Conservation (phyloP, 2,888 invertebrate species). For the Artemia sp. region DNA sequence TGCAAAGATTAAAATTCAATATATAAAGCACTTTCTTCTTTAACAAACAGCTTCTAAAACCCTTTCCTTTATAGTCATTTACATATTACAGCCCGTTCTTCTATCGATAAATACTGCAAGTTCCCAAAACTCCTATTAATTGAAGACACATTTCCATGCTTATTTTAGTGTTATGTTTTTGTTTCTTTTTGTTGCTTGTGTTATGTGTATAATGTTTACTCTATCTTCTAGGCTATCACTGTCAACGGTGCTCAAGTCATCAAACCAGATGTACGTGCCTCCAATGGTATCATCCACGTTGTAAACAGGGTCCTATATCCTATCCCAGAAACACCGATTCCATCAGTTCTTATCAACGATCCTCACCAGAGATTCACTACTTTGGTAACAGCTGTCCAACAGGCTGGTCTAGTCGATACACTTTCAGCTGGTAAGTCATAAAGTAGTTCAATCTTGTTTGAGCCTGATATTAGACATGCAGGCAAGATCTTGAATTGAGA, state of each 20-base stretch:
- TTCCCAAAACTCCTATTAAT: too few species aligned
- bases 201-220: not conserved
- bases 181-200: not conserved
- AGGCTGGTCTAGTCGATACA: constrained; percentile 19
- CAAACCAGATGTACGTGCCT: constrained; percentile 18
- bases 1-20: too few species aligned
- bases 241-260: constrained; percentile 20
- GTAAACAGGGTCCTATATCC: constrained; percentile 22
- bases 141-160: too few species aligned
- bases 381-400: constrained; percentile 17
- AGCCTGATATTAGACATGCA: too few species aligned
- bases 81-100: too few species aligned
- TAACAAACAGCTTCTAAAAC: too few species aligned
- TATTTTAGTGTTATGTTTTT: too few species aligned
- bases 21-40: too few species aligned
- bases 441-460: not conserved
- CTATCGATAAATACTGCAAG: too few species aligned
- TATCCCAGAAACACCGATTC: constrained; percentile 16
- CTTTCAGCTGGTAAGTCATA: constrained; percentile 15
- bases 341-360: constrained; percentile 17
- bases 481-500: too few species aligned
- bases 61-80: too few species aligned
- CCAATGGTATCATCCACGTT: constrained; percentile 25
- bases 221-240: constrained; percentile 14
- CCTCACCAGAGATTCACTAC: constrained; percentile 19